phyloP scores from a whole-genome alignment of 1,140 invertebrate species.

The Drosophila miranda region DNA sequence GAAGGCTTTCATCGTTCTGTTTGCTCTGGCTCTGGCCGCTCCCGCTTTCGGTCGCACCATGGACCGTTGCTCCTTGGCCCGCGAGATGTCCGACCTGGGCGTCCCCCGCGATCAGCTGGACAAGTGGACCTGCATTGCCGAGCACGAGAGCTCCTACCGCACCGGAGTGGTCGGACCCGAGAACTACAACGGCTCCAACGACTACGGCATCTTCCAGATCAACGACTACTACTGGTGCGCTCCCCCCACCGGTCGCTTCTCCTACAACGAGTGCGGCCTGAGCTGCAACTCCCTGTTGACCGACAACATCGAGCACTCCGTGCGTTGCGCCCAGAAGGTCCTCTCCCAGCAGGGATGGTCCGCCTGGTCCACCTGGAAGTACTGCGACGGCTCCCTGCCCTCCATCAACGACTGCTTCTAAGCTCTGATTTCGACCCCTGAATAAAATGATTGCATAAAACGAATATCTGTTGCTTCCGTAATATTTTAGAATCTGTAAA shows the following conservation, averaged over 20 bases:
- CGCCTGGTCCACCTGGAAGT: slow-evolving; percentile 72
- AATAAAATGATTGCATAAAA: slow-evolving; percentile 23
- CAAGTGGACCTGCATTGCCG: slow-evolving; percentile 63
- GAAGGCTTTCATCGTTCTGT: slow-evolving; percentile 54
- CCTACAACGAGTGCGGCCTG: slow-evolving; percentile 56
- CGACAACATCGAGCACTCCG: slow-evolving; percentile 61
- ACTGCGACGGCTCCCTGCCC: slow-evolving; percentile 57
- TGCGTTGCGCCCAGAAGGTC: slow-evolving; percentile 68
- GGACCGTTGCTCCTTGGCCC: slow-evolving; percentile 75
- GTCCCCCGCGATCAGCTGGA: slow-evolving; percentile 62
- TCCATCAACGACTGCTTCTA: slow-evolving; percentile 66
- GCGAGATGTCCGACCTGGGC: slow-evolving; percentile 69
- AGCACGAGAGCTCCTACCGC: slow-evolving; percentile 64
- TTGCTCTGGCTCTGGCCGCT: slow-evolving; percentile 57
- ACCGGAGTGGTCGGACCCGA: slow-evolving; percentile 45
- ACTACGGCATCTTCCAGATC: slow-evolving; percentile 80
- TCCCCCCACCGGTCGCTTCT: slow-evolving; percentile 56
- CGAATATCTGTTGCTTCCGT: background rate
- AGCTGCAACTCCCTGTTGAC: slow-evolving; percentile 59
- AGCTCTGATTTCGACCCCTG: slow-evolving; percentile 13
- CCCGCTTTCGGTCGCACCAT: slow-evolving; percentile 65
- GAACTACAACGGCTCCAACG: slow-evolving; percentile 70
- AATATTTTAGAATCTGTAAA: too few relatives aligned
- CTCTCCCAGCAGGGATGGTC: slow-evolving; percentile 65
- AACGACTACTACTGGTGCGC: slow-evolving; percentile 75